Evolutionary conservation across 1,140 invertebrate genomes (phyloP).

Genomic region (Diachasma alloeum): DNA sequence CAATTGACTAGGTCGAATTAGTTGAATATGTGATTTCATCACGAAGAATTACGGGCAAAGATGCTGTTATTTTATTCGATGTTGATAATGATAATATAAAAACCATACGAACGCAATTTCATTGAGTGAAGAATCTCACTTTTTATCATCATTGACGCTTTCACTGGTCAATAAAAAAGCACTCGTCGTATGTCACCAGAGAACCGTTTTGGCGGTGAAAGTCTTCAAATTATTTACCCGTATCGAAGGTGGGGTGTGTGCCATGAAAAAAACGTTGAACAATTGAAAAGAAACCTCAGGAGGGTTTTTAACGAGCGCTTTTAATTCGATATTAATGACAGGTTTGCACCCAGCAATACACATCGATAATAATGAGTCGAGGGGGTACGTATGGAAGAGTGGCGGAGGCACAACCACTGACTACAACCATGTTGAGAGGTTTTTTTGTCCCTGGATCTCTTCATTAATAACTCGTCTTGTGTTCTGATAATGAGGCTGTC

Average conservation of each 20-base stretch:
- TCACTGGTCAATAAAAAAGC: conserved; percentile 1
- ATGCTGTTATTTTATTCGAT: too few species aligned
- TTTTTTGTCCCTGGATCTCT: background rate
- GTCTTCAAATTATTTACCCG: background rate
- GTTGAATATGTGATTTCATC: too few species aligned
- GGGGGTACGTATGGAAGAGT: background rate
- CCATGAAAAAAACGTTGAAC: background rate
- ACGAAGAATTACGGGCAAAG: too few species aligned
- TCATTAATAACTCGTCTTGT: background rate
- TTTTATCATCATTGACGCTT: background rate
- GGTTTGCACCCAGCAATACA: background rate
- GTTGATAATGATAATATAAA: background rate
- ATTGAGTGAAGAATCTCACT: background rate
- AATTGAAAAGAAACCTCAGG: background rate
- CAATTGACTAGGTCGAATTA: too few species aligned
- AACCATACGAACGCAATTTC: background rate
- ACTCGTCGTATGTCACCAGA: background rate
- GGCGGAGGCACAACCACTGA: background rate
- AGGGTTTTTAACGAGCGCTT: background rate
- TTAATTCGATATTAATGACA: conserved; percentile 10
- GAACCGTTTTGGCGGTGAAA: conserved; percentile 2
- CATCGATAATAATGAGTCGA: background rate
- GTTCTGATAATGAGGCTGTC: background rate
- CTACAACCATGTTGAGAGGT: background rate
- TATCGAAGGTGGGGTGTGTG: background rate